These are phyloP conservation scores for Lacerta viridis DNA, from an alignment of 2,797 vertebrate genomes.

Conservation along the genomic window DNA sequence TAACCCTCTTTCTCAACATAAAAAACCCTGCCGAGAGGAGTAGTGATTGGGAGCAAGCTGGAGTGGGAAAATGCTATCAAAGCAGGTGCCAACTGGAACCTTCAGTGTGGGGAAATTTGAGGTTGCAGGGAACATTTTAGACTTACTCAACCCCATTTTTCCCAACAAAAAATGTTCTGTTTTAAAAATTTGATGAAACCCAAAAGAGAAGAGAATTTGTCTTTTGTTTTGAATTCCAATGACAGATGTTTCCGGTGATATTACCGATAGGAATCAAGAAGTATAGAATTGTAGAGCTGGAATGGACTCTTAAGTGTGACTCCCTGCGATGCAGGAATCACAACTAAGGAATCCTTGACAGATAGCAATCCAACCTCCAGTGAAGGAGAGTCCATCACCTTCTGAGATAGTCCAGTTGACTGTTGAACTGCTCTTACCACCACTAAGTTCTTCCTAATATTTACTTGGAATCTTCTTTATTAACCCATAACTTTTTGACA, in stretches of 20 bases:
- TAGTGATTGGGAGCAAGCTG: neutral
- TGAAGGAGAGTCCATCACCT: no score
- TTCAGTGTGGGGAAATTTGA: neutral
- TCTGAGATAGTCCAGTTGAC: no score
- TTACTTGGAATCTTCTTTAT: no score
- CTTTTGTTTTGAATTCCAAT: neutral
- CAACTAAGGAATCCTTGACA: no score
- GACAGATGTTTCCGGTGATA: neutral
- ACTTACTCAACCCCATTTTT: neutral
- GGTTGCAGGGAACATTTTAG: neutral
- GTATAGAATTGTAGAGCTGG: no score
- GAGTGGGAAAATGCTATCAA: neutral
- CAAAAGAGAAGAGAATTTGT: rapidly evolving
- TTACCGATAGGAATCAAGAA: no score
- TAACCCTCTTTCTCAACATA: neutral
- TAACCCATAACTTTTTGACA: neutral
- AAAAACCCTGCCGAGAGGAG: neutral
- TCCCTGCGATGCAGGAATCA: no score
- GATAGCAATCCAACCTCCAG: no score
- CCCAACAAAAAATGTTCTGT: neutral
- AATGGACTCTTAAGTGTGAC: no score
- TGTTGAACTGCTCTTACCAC: no score
- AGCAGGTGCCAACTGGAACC: no score
- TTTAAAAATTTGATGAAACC: neutral
- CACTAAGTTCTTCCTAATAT: no score